A percentile compares a stretch with the other conserved stretches of the same genome.
These are phyloP conservation scores for Cephonodes hylas DNA, from an alignment of 2,888 invertebrate genomes.

Conservation along the genomic window DNA sequence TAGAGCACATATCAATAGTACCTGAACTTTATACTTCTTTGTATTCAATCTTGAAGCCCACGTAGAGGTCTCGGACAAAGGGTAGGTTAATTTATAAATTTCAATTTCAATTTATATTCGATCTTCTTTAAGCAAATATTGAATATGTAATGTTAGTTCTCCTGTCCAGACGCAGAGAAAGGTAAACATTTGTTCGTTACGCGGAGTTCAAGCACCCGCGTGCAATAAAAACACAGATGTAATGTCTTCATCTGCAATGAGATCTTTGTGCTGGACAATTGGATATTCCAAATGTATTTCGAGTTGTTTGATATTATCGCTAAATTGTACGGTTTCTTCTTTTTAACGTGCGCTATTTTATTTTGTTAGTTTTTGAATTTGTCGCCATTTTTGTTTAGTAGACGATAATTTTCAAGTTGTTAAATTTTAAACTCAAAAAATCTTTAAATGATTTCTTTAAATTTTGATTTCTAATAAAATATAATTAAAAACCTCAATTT, in stretches of 20 bases:
- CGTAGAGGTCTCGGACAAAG: no score
- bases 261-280: not conserved
- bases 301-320: not conserved
- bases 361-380: not conserved
- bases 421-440: not conserved
- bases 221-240: conserved; percentile 3
- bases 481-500: no score
- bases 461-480: no score
- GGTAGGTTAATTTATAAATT: no score
- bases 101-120: no score
- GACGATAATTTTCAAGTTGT: no score
- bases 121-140: not conserved
- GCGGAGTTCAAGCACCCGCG: not conserved
- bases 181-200: not conserved
- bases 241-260: conserved; percentile 4
- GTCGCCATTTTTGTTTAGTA: no score
- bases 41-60: no score
- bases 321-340: not conserved
- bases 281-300: not conserved
- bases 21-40: no score
- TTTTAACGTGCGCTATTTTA: not conserved
- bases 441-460: no score
- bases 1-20: no score
- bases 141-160: not conserved
- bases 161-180: not conserved